Evolutionary conservation across 2,113 vertebrate species (phyloP), one percentile per base, ranked within the genome.

Genomic region (Sturnira hondurensis): DNA sequence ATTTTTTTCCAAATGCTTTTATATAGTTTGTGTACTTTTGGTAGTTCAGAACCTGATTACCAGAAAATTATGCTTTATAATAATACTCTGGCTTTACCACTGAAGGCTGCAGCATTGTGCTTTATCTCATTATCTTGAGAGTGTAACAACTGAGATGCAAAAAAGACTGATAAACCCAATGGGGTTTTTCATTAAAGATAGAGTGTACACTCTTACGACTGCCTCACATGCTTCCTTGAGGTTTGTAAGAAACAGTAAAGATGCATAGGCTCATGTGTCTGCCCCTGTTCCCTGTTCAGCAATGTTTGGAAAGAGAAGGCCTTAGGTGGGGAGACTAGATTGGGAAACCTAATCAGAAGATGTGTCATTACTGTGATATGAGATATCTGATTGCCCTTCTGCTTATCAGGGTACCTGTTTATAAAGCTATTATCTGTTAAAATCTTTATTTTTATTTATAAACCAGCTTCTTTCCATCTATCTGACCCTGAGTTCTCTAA

Each of bases 121-220:
- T 93, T 96, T 97, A 95, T 96, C 98, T 98, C 96, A 85, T 96
- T 94, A 91, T 97, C 96, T 97, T 95, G 78, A n/a, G 91, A 93
- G 90, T 88, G 31, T 68, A 96, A 78, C 58, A 91, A 96, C 84
- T 50, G 56, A 63, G 86, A 88, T 94, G 58, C 85, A 95, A 80
- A 86, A 96, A 96, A 95, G 94, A 89, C 22, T 73, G 85, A 71
- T 50, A 81, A 93, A 65, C 43, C 17, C 36, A 28, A 13, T 94
- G 67, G 38, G n/a, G 19, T 3, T 0, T 86, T 73, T 78, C 28
- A 45, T 68, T 68, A 70, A 81, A 73, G 67, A 47, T 67, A 56
- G 86, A 77, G 80, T 20, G 24, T 70, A 11, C 0, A 20, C 8
- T 90, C 47, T 45, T 52, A 16, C 36, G 45, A 52, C 41, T n/a